Conservation (phyloP, 2,797 vertebrate genomes). For the Helostoma temminkii region DNA sequence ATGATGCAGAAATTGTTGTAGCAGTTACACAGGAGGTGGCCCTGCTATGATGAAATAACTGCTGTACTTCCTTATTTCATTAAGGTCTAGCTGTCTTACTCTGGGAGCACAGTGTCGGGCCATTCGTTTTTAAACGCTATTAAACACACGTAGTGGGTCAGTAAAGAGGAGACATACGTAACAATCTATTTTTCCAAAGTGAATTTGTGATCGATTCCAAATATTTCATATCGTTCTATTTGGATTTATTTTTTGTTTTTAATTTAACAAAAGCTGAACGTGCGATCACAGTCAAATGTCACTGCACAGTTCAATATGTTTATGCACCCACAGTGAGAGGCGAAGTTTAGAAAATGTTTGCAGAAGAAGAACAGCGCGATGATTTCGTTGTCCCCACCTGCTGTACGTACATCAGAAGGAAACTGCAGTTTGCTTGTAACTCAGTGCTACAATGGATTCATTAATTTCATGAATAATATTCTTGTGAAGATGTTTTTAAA, state of each 20-base stretch:
- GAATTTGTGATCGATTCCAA: not conserved
- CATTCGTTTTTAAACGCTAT: too few species aligned
- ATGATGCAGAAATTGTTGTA: not conserved
- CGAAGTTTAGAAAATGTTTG: not conserved
- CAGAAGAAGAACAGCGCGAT: too few species aligned
- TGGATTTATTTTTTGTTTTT: not conserved
- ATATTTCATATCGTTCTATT: not conserved
- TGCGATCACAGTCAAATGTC: too few species aligned
- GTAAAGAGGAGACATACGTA: not conserved
- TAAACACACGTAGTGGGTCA: not conserved
- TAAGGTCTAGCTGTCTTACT: too few species aligned
- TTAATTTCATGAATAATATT: too few species aligned
- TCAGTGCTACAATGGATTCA: too few species aligned
- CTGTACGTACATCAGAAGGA: too few species aligned
- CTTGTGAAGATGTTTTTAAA: too few species aligned
- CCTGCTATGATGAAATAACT: not conserved
- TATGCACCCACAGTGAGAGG: not conserved
- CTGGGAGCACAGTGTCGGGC: too few species aligned
- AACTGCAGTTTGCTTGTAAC: too few species aligned
- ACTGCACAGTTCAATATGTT: not conserved
- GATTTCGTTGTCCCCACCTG: too few species aligned
- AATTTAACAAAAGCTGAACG: not conserved
- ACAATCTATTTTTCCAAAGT: not conserved
- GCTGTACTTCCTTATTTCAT: too few species aligned
- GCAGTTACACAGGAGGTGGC: not conserved